phyloP scores from a whole-genome alignment of 2,888 invertebrate genomes.

The Sclerodermus sp. region DNA sequence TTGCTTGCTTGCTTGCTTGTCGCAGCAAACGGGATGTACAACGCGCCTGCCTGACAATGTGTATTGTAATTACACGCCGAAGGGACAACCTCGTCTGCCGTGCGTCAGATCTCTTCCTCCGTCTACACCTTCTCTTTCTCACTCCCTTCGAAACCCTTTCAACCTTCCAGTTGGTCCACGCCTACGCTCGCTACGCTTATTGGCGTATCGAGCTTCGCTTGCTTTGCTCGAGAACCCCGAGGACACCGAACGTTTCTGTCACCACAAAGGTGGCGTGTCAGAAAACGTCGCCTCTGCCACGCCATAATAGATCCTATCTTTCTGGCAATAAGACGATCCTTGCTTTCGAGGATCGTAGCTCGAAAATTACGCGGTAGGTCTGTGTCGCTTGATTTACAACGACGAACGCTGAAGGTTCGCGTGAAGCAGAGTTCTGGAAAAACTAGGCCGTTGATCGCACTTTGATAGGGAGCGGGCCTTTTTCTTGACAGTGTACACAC shows the following conservation, averaged over 20 bases:
- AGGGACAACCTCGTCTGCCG: constrained; percentile 20
- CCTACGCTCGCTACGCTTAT: not conserved
- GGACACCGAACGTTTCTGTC: not conserved
- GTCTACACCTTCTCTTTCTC: not conserved
- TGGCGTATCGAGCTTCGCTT: not conserved
- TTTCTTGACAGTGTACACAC: constrained; percentile 3
- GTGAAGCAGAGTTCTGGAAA: no score
- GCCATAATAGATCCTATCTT: not conserved
- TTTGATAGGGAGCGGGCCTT: no score
- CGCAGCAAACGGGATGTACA: constrained; percentile 33
- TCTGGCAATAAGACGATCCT: no score
- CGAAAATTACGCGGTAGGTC: no score
- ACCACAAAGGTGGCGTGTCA: no score
- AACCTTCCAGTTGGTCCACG: not conserved
- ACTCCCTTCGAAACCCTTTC: not conserved
- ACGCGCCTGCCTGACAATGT: constrained; percentile 33
- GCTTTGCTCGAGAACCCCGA: no score
- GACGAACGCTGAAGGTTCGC: no score
- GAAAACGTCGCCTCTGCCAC: no score
- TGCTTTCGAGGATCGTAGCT: no score
- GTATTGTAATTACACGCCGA: constrained; percentile 42
- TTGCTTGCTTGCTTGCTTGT: no score
- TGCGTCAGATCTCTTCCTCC: constrained; percentile 2
- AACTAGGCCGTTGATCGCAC: no score
- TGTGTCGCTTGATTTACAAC: no score